Percentiles rank a stretch among this genome's conserved stretches.
These are phyloP conservation scores for Plutomurus gul DNA, from an alignment of 1,140 invertebrate genomes.

Conservation along the genomic window DNA sequence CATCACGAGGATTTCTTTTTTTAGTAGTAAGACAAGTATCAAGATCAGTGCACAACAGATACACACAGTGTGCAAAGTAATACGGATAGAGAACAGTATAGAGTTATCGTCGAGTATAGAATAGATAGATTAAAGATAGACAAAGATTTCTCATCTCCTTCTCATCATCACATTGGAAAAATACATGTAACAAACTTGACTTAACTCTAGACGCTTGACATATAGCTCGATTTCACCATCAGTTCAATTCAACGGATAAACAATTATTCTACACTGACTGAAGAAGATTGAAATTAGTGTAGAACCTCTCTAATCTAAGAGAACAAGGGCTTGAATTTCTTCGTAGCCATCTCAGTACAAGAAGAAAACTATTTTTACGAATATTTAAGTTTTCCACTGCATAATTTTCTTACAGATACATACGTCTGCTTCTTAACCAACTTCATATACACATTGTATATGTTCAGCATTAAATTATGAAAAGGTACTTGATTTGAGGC, in stretches of 20 bases:
- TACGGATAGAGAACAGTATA: constrained; percentile 8
- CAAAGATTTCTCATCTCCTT: neutral
- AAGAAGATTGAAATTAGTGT: neutral
- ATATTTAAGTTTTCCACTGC: too few relatives aligned
- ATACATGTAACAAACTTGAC: constrained; percentile 24
- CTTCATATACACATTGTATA: too few relatives aligned
- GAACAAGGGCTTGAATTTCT: too few relatives aligned
- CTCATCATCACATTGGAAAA: constrained; percentile 26
- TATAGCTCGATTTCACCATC: constrained; percentile 28
- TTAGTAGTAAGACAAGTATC: neutral
- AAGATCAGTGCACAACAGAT: neutral
- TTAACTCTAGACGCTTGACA: constrained; percentile 1
- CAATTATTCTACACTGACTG: neutral
- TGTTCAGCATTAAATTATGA: too few relatives aligned
- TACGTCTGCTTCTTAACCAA: too few relatives aligned
- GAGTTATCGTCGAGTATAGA: neutral
- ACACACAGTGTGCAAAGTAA: neutral
- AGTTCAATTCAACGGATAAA: constrained; percentile 3
- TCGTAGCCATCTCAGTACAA: too few relatives aligned
- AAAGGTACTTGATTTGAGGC: too few relatives aligned
- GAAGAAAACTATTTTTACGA: too few relatives aligned
- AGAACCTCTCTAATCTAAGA: neutral
- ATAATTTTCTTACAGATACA: too few relatives aligned
- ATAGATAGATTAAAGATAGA: constrained; percentile 9
- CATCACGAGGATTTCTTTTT: too few relatives aligned